Percentiles rank a stretch among this genome's conserved stretches.
These are phyloP conservation scores for Lophotriccus pileatus DNA, from an alignment of 2,797 vertebrate genomes.

Conservation along the genomic window DNA sequence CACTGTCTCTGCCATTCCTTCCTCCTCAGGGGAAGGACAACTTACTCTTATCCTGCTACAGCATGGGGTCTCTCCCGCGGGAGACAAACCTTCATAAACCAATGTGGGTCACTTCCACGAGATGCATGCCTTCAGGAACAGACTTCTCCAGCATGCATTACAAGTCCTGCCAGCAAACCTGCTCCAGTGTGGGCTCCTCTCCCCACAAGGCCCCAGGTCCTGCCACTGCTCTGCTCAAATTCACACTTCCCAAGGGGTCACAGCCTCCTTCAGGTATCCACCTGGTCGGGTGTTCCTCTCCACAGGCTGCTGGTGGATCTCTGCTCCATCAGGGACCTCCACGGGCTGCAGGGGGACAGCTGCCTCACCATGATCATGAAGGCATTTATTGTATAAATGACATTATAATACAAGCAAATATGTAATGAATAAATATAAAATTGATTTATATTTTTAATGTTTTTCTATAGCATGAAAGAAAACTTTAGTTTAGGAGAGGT, in stretches of 20 bases:
- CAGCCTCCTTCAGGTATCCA: background rate
- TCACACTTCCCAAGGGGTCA: rapidly evolving
- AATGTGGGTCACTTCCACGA: background rate
- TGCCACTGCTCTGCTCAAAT: background rate
- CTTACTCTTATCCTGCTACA: background rate
- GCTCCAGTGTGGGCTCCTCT: background rate
- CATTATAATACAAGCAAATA: background rate
- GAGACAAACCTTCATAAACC: background rate
- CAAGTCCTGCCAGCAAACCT: background rate
- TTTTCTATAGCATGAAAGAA: background rate
- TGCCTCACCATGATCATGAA: background rate
- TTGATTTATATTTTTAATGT: background rate
- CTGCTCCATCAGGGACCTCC: rapidly evolving
- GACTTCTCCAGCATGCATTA: background rate
- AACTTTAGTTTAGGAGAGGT: background rate
- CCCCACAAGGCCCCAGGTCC: background rate
- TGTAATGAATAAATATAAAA: background rate
- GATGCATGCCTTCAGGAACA: background rate
- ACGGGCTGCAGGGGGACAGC: background rate
- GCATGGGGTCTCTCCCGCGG: rapidly evolving
- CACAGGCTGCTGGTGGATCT: background rate
- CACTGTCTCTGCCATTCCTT: rapidly evolving
- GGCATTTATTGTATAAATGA: background rate
- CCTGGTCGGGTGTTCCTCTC: background rate
- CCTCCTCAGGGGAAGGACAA: background rate